A percentile compares a stretch with the other conserved stretches of the same genome.
These are phyloP conservation scores for Aramus guarauna DNA, from an alignment of 2,113 vertebrate genomes.

Conservation along the genomic window DNA sequence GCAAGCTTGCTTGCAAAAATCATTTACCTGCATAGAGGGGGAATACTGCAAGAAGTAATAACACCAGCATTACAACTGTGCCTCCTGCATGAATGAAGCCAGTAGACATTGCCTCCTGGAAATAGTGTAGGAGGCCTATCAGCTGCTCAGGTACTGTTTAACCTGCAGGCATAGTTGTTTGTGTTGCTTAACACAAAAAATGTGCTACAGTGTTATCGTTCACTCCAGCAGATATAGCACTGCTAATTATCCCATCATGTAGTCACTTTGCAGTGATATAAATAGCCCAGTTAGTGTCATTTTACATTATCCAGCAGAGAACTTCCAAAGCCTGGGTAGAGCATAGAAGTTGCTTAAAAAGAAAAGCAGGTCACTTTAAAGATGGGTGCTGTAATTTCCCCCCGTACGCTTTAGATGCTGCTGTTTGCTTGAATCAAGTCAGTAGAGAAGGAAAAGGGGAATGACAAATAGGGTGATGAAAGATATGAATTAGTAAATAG, in stretches of 20 bases:
- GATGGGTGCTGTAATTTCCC: background rate
- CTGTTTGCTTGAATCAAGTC: constrained; percentile 1
- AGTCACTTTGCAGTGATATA: constrained; percentile 23
- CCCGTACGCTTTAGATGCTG: background rate
- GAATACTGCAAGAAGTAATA: background rate
- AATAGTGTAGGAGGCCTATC: background rate
- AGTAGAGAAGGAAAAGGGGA: background rate
- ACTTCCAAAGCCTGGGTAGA: background rate
- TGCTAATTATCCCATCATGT: constrained; percentile 50
- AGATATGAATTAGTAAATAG: background rate
- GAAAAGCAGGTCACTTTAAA: background rate
- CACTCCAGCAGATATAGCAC: background rate
- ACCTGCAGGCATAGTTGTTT: constrained; percentile 21
- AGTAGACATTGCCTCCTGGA: background rate
- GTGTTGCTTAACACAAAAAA: constrained; percentile 18
- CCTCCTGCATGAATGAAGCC: background rate
- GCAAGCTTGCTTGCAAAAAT: background rate
- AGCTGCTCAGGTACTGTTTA: constrained; percentile 1
- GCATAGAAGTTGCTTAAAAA: background rate
- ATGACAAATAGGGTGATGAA: background rate
- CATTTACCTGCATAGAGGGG: background rate
- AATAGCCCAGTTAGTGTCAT: constrained; percentile 31
- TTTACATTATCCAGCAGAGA: constrained; percentile 18
- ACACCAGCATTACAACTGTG: background rate
- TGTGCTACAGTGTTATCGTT: background rate